Evolutionary conservation across 1,140 invertebrate genomes (phyloP).

Genomic region (Dolichoris vasculosae): DNA sequence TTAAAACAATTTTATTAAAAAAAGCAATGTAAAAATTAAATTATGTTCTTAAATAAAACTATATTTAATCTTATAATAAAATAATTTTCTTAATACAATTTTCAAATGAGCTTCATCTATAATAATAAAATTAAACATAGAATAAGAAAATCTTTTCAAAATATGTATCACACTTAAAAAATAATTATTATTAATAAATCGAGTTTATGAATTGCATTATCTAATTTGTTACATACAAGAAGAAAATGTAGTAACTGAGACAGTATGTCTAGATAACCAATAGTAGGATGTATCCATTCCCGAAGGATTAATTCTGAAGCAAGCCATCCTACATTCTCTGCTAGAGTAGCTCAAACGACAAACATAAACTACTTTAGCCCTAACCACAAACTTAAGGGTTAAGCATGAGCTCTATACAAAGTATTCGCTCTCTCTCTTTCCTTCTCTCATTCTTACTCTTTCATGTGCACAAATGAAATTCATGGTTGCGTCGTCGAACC

Average conservation of each 20-base stretch:
- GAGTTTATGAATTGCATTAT: constrained; percentile 4
- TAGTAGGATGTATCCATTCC: constrained; percentile 69
- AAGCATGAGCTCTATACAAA: constrained; percentile 59
- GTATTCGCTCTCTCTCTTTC: not conserved
- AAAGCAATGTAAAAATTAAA: no score
- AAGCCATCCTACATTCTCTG: constrained; percentile 30
- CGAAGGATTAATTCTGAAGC: constrained; percentile 69
- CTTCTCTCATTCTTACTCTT: constrained; percentile 40
- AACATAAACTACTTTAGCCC: constrained; percentile 73
- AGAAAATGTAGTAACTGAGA: not conserved
- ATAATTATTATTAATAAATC: constrained; percentile 34
- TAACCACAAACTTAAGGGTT: constrained; percentile 73
- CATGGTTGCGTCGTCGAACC: constrained; percentile 40
- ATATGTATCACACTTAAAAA: not conserved
- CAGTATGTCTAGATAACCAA: constrained; percentile 60
- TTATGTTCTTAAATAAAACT: no score
- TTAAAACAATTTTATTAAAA: no score
- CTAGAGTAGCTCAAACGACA: constrained; percentile 71
- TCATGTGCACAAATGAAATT: not conserved
- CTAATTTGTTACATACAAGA: constrained; percentile 5
- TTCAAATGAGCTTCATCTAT: no score
- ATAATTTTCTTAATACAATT: no score
- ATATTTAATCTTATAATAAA: no score
- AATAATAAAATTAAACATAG: no score
- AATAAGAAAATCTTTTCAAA: no score